A percentile compares a stretch with the other conserved stretches of the same genome.
phyloP scores from a whole-genome alignment of 2,113 vertebrate species.

The Bombycilla garrulus region DNA sequence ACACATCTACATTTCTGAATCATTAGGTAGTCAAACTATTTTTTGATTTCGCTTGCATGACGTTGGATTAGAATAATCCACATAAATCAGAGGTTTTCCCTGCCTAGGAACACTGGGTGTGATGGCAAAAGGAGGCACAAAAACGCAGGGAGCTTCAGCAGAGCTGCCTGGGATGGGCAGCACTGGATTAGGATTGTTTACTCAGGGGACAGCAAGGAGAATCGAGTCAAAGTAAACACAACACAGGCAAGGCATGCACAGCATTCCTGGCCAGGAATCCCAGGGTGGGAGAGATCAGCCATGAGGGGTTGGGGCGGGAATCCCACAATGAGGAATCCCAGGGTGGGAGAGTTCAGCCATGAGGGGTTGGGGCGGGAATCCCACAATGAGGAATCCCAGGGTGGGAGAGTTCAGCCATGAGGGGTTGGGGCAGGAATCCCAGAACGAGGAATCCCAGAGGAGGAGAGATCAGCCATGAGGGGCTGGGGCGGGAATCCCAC shows the following conservation, averaged over 20 bases:
- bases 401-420: no score
- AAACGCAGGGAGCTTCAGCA: neutral
- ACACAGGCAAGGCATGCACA: neutral
- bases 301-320: no score
- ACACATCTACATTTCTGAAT: conserved; percentile 54
- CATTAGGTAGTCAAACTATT: conserved; percentile 64
- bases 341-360: no score
- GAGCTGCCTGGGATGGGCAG: neutral
- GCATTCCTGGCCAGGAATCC: neutral
- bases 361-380: no score
- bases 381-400: no score
- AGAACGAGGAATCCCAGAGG: no score
- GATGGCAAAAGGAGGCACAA: neutral
- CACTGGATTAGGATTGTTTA: conserved; percentile 5
- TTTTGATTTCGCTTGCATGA: conserved; percentile 45
- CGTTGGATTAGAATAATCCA: conserved; percentile 22
- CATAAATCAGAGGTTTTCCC: conserved; percentile 2
- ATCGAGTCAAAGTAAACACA: conserved; percentile 24
- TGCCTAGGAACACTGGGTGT: neutral
- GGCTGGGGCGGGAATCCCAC: no score
- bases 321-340: no score
- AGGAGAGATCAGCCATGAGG: no score
- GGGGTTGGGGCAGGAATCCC: no score
- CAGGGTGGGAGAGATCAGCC: no score
- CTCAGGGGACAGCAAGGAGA: neutral